Evolutionary conservation across 2,113 vertebrate genomes (phyloP).

Genomic region (Chinchilla lanigera): DNA sequence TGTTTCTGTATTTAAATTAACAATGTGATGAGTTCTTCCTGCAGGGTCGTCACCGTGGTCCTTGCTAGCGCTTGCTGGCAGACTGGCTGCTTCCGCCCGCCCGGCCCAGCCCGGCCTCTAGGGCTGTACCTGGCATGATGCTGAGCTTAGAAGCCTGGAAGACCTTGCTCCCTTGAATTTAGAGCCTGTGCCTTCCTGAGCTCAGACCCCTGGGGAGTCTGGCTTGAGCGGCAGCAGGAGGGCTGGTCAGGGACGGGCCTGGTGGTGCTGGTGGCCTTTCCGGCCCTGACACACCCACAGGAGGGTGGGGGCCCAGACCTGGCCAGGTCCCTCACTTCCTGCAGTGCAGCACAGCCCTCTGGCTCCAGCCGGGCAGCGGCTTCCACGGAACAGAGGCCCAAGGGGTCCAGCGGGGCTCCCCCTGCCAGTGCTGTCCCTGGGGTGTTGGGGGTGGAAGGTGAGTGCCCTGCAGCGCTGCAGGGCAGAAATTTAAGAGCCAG

Average conservation of each 20-base stretch:
- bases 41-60: background rate
- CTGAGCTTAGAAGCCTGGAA: background rate
- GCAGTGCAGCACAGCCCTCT: background rate
- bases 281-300: background rate
- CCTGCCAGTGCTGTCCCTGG: background rate
- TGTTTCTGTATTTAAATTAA: background rate
- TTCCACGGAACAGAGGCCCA: background rate
- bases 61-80: too few species aligned
- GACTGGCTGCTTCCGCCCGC: background rate
- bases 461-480: accelerated
- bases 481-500: background rate
- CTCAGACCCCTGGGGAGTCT: accelerated
- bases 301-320: background rate
- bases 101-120: background rate
- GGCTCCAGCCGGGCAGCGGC: background rate
- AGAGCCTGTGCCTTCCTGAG: background rate
- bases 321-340: background rate
- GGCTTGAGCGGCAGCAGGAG: background rate
- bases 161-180: background rate
- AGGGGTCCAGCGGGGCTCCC: background rate
- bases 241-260: background rate
- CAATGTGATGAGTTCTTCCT: accelerated
- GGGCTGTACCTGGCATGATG: background rate
- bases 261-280: too few species aligned
- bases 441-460: background rate